These are phyloP conservation scores for Myiopsitta monachus DNA, from an alignment of 2,113 vertebrate species.

Conservation along the genomic window DNA sequence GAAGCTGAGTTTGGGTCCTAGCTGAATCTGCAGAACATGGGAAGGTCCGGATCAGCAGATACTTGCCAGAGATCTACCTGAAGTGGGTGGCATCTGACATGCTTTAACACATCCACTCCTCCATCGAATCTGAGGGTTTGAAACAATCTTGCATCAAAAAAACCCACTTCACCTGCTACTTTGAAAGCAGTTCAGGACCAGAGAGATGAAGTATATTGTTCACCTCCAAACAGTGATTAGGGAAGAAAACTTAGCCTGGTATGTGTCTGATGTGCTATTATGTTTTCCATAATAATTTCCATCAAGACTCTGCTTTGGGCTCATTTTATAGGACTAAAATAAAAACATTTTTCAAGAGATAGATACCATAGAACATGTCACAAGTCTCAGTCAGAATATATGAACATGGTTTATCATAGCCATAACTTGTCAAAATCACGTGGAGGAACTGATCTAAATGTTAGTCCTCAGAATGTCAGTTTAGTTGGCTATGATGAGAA, in stretches of 20 bases:
- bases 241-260: not conserved
- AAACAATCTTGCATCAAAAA: not conserved
- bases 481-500: not conserved
- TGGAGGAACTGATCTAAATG: conserved; percentile 32
- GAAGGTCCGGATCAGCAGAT: not conserved
- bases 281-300: not conserved
- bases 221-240: not conserved
- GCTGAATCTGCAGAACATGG: not conserved
- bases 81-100: not conserved
- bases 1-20: not conserved
- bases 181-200: not conserved
- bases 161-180: not conserved
- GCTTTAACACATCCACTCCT: not conserved
- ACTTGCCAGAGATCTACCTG: not conserved
- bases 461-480: conserved; percentile 30
- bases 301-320: conserved; percentile 11
- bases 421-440: conserved; percentile 10
- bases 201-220: not conserved
- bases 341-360: conserved; percentile 24
- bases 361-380: conserved; percentile 26
- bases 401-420: conserved; percentile 14
- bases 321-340: not conserved
- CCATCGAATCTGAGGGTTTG: not conserved
- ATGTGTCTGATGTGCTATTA: not conserved
- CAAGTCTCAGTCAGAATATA: conserved; percentile 9